Conservation (phyloP, 2,797 vertebrate species). For the Cossypha heuglini region DNA sequence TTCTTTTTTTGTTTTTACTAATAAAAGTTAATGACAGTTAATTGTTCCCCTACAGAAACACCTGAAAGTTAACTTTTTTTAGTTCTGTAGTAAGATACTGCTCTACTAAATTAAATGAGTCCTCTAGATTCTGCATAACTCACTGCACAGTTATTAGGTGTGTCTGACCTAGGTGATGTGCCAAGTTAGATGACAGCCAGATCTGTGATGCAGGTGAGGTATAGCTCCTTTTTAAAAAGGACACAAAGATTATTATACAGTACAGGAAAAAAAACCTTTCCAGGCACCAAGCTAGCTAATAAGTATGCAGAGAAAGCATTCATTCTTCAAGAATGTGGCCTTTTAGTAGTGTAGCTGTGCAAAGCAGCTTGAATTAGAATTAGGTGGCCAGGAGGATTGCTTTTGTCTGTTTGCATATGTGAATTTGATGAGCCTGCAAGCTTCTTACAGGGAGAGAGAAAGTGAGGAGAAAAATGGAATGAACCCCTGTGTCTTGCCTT, state of each 20-base stretch:
- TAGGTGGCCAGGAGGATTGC: not conserved
- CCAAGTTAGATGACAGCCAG: not conserved
- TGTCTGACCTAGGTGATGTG: not conserved
- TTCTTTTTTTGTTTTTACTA: not conserved
- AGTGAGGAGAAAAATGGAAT: not conserved
- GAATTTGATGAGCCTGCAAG: conserved; percentile 41
- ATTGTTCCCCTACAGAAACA: not conserved
- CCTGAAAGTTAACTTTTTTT: not conserved
- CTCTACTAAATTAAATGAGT: not conserved
- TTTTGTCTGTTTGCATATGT: conserved; percentile 40
- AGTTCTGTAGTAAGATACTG: not conserved
- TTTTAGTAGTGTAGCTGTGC: conserved; percentile 1
- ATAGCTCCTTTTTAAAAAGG: not conserved
- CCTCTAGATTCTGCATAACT: not conserved
- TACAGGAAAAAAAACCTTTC: not conserved
- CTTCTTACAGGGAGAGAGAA: not conserved
- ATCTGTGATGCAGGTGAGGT: not conserved
- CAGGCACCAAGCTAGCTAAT: not conserved
- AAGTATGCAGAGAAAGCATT: conserved; percentile 32
- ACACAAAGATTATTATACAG: not conserved
- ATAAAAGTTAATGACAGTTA: not conserved
- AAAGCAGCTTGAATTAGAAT: conserved; percentile 51
- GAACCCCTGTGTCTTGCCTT: not conserved
- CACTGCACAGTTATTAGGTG: not conserved
- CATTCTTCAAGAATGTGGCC: not conserved